Conservation (phyloP, 2,888 invertebrate species). For the Trachelus troglodyta region DNA sequence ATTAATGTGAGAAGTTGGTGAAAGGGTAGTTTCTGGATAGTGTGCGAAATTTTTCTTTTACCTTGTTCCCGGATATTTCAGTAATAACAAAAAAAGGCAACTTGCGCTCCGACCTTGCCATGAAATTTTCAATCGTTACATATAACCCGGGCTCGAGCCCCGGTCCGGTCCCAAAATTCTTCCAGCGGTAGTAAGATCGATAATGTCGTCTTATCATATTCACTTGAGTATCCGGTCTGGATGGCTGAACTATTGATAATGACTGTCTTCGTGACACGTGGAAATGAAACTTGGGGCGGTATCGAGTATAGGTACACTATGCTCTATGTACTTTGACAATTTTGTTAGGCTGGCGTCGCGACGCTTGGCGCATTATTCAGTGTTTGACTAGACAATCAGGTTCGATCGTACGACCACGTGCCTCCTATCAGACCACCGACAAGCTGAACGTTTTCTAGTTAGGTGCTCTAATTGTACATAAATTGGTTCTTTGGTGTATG, state of each 20-base stretch:
- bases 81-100: too few relatives aligned
- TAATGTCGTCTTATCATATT: too few relatives aligned
- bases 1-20: conserved; percentile 7
- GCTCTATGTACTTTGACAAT: neutral
- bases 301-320: neutral
- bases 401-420: conserved; percentile 1
- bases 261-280: neutral
- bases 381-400: neutral
- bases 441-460: neutral
- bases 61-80: too few relatives aligned
- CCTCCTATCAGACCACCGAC: neutral
- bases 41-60: too few relatives aligned
- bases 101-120: too few relatives aligned
- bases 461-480: neutral
- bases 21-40: too few relatives aligned
- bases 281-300: neutral
- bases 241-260: neutral
- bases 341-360: neutral
- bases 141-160: too few relatives aligned
- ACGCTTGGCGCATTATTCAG: neutral
- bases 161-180: too few relatives aligned
- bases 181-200: too few relatives aligned
- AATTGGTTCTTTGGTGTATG: neutral
- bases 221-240: too few relatives aligned
- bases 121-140: too few relatives aligned